Percentiles rank a stretch among this genome's conserved stretches.
phyloP scores from a whole-genome alignment of 2,797 vertebrate species.

The Coreius guichenoti region DNA sequence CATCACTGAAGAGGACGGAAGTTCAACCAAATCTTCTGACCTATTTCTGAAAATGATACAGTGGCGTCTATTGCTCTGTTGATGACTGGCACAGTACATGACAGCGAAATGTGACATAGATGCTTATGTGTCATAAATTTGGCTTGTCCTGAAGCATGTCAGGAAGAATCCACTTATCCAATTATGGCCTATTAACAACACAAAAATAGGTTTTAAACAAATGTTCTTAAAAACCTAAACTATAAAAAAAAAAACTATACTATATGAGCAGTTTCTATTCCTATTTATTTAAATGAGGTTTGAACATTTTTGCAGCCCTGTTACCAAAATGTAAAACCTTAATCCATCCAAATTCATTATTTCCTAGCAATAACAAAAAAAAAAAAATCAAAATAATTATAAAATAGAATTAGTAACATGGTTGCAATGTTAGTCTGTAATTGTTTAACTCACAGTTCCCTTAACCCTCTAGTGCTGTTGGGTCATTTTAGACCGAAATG shows the following conservation, averaged over 20 bases:
- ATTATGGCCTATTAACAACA: background rate
- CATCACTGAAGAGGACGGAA: conserved; percentile 31
- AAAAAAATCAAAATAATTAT: background rate
- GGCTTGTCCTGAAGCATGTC: background rate
- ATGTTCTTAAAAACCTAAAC: background rate
- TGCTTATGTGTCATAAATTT: background rate
- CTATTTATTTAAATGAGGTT: background rate
- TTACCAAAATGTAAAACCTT: background rate
- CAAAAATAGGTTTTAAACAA: background rate
- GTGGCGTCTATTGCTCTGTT: background rate
- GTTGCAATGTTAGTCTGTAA: background rate
- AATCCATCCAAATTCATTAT: background rate
- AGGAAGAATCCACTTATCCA: background rate
- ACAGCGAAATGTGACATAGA: background rate
- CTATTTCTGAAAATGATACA: conserved; percentile 38
- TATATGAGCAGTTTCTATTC: background rate
- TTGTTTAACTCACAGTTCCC: background rate
- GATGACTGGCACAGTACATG: background rate
- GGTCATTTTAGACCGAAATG: background rate
- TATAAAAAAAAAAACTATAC: no score
- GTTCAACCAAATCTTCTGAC: conserved; percentile 31
- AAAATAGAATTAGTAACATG: background rate
- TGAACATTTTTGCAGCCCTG: background rate
- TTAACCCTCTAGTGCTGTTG: background rate
- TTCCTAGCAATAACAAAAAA: background rate